Percentiles rank a stretch among this genome's conserved stretches.
Conservation (phyloP, 2,113 vertebrate species). For the Crypturellus undulatus region DNA sequence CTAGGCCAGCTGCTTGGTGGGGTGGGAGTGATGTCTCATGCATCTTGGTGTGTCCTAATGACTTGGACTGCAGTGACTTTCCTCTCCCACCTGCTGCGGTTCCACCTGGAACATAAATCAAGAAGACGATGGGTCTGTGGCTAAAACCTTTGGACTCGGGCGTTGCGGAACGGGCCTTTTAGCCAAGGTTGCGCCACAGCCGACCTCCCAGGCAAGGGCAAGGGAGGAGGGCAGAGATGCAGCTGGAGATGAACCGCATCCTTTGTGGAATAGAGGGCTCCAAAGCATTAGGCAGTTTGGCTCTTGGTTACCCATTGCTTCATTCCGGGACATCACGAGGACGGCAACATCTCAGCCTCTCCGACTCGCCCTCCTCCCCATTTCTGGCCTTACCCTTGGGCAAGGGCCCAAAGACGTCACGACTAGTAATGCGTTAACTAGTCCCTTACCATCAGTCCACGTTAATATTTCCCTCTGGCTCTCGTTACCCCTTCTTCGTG, state of each 20-base stretch:
- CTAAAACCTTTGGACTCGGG: neutral
- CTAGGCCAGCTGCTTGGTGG: constrained; percentile 31
- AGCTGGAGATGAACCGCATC: neutral
- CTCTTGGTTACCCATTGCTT: neutral
- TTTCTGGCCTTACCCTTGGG: neutral
- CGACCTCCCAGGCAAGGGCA: neutral
- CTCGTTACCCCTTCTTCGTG: fast-evolving
- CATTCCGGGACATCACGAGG: neutral
- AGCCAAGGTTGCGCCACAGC: neutral
- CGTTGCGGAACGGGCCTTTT: neutral
- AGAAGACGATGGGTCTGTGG: neutral
- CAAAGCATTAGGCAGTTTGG: neutral
- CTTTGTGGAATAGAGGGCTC: neutral
- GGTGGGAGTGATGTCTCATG: neutral
- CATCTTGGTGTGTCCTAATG: neutral
- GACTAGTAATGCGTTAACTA: neutral
- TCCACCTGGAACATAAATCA: constrained; percentile 24
- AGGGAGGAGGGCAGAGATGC: neutral
- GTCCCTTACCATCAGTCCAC: neutral
- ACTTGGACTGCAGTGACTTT: neutral
- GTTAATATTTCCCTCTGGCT: neutral
- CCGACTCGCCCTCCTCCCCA: neutral
- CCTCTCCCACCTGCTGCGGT: neutral
- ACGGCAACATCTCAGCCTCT: neutral
- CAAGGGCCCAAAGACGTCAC: neutral